phyloP scores from a whole-genome alignment of 2,888 invertebrate genomes.

The Rhodophaea formosa region DNA sequence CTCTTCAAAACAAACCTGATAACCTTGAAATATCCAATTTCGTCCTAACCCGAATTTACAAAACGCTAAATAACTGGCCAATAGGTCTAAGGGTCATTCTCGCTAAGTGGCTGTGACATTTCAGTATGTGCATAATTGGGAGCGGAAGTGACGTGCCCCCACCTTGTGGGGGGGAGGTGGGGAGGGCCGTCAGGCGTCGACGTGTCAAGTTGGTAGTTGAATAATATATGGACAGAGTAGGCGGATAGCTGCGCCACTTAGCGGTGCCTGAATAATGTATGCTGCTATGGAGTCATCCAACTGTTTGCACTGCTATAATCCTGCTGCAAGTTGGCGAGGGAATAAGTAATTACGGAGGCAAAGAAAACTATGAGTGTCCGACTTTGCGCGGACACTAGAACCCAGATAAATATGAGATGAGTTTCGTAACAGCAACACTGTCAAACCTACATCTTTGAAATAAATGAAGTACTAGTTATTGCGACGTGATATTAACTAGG shows the following conservation, averaged over 20 bases:
- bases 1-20: slow-evolving; percentile 20
- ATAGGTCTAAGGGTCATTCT: slow-evolving; percentile 77
- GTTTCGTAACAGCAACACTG: too few relatives aligned
- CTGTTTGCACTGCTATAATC: slow-evolving; percentile 43
- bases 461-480: too few relatives aligned
- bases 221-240: slow-evolving; percentile 71
- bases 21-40: slow-evolving; percentile 32
- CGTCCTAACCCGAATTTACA: slow-evolving; percentile 57
- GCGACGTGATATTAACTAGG: too few relatives aligned
- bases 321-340: neutral
- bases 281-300: slow-evolving; percentile 47
- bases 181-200: slow-evolving; percentile 62
- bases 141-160: slow-evolving; percentile 64
- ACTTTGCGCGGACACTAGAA: too few relatives aligned
- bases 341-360: neutral
- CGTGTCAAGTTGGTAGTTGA: slow-evolving; percentile 75
- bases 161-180: slow-evolving; percentile 31
- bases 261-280: slow-evolving; percentile 70
- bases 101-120: slow-evolving; percentile 72
- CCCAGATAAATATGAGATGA: too few relatives aligned
- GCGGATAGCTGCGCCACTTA: slow-evolving; percentile 77
- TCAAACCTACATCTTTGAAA: too few relatives aligned
- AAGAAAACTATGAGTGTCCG: neutral
- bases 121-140: slow-evolving; percentile 77
- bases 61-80: slow-evolving; percentile 72